Evolutionary conservation across 1,140 invertebrate species (phyloP).

Genomic region (Alviniconcha marisindica): DNA sequence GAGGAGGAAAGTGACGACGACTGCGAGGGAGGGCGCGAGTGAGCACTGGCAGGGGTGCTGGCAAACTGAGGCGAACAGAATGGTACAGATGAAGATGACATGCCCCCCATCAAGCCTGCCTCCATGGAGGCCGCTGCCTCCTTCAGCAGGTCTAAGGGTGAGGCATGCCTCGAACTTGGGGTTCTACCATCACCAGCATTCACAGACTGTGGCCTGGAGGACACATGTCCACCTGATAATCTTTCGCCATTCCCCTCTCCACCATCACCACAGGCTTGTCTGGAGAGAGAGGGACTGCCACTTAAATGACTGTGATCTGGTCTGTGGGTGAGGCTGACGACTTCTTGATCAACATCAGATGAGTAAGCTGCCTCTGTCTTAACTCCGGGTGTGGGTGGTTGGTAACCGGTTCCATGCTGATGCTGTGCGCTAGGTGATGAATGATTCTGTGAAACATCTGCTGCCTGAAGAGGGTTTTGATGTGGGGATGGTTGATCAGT

Average conservation of each 20-base stretch:
- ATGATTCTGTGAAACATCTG: constrained; percentile 8
- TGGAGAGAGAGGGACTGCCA: too few relatives aligned
- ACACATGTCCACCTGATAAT: background rate
- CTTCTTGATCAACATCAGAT: background rate
- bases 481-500: constrained; percentile 1
- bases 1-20: constrained; percentile 1
- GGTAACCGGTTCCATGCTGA: background rate
- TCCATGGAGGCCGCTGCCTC: constrained; percentile 57
- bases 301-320: too few relatives aligned
- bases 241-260: background rate
- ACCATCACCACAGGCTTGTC: too few relatives aligned
- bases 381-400: background rate
- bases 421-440: background rate
- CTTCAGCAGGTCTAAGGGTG: constrained; percentile 63
- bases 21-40: background rate
- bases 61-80: background rate
- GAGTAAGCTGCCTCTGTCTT: constrained; percentile 3
- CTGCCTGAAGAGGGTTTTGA: constrained; percentile 8
- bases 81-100: constrained; percentile 19
- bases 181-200: background rate
- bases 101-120: constrained; percentile 32
- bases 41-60: constrained; percentile 22
- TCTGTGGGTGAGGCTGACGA: background rate
- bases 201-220: constrained; percentile 13
- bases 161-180: constrained; percentile 31